Conservation (phyloP, 2,113 vertebrate genomes). For the Rhipidura dahli region DNA sequence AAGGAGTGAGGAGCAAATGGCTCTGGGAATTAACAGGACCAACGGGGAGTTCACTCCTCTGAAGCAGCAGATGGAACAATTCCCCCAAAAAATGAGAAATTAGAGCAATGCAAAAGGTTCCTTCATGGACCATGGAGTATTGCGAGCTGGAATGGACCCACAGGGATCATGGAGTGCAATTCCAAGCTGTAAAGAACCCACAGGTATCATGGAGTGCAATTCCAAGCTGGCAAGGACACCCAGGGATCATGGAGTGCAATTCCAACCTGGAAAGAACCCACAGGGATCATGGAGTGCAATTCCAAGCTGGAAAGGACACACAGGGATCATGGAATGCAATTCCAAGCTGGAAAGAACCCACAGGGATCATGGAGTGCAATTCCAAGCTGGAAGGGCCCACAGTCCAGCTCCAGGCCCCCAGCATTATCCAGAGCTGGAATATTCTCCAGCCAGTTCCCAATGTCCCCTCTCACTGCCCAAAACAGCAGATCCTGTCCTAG, state of each 20-base stretch:
- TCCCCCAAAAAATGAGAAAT: not conserved
- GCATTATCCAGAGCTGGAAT: not conserved
- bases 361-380: not conserved
- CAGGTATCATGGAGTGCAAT: too few relatives aligned
- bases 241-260: too few relatives aligned
- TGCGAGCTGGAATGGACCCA: not conserved
- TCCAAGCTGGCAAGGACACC: too few relatives aligned
- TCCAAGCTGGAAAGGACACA: not conserved
- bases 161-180: too few relatives aligned
- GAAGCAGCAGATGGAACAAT: not conserved
- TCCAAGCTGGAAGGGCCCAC: too few relatives aligned
- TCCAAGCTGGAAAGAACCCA: not conserved
- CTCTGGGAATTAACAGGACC: not conserved
- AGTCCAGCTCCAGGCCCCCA: not conserved
- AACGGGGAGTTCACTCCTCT: not conserved
- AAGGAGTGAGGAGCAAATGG: not conserved
- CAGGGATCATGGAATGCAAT: too few relatives aligned
- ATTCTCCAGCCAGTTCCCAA: not conserved
- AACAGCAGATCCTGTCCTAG: not conserved
- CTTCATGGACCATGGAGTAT: not conserved
- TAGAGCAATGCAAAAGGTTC: not conserved
- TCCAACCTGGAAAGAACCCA: too few relatives aligned
- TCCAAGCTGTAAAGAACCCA: too few relatives aligned
- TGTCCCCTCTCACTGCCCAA: not conserved
- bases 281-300: too few relatives aligned